Conservation (phyloP, 2,888 invertebrate genomes). For the Abrostola tripartita region DNA sequence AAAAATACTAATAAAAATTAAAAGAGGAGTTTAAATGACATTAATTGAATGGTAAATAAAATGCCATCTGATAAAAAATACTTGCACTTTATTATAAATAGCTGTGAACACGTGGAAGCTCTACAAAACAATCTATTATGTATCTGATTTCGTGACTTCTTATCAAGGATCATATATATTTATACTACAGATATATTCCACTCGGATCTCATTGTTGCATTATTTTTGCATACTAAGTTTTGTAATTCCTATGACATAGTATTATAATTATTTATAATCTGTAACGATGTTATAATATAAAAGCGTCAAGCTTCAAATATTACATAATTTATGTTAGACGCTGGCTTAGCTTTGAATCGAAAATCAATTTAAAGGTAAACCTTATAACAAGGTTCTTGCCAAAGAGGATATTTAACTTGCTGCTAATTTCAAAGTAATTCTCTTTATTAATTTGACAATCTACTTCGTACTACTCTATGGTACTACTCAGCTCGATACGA, state of each 20-base stretch:
- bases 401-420: conserved; percentile 40
- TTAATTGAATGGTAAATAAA: no score
- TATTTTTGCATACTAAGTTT: background rate
- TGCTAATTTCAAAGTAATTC: conserved; percentile 35
- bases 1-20: no score
- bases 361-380: conserved; percentile 21
- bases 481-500: conserved; percentile 25
- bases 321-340: background rate
- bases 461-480: conserved; percentile 24
- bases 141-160: conserved; percentile 12
- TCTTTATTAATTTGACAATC: conserved; percentile 46
- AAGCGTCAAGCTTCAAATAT: conserved; percentile 6
- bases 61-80: no score
- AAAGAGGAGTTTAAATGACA: no score
- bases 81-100: conserved; percentile 2
- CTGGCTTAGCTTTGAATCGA: conserved; percentile 3
- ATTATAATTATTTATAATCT: background rate
- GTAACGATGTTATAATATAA: conserved; percentile 2
- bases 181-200: background rate
- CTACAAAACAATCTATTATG: conserved; percentile 5
- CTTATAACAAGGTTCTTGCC: conserved; percentile 14
- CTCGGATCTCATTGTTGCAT: background rate
- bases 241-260: background rate
- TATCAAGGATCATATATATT: conserved; percentile 9
- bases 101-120: conserved; percentile 17